phyloP scores from a whole-genome alignment of 2,113 vertebrate genomes.

The Setophaga coronata region DNA sequence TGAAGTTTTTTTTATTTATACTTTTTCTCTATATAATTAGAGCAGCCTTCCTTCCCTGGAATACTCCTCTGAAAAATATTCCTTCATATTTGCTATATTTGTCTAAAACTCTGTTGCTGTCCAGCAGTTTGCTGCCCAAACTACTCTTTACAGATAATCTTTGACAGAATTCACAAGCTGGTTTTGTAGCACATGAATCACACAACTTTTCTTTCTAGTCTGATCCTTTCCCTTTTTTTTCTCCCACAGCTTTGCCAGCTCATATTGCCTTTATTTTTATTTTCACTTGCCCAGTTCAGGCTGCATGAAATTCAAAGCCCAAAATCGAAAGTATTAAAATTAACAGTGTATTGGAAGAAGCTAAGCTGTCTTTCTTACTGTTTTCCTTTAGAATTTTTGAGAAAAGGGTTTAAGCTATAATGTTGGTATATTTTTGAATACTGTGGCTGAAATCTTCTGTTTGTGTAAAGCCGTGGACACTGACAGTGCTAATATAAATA shows the following conservation, averaged over 20 bases:
- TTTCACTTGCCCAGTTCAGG: not conserved
- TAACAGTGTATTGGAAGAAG: not conserved
- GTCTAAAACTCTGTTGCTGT: not conserved
- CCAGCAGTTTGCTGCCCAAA: not conserved
- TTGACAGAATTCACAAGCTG: not conserved
- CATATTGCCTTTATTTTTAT: not conserved
- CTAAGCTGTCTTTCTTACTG: not conserved
- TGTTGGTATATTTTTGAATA: not conserved
- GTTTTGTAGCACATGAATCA: not conserved
- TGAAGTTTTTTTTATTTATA: not conserved
- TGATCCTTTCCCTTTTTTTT: not conserved
- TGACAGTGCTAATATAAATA: not conserved
- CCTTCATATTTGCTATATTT: not conserved
- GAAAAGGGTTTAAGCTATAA: not conserved
- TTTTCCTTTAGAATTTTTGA: not conserved
- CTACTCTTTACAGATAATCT: not conserved
- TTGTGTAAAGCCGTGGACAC: not conserved
- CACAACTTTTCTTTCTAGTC: not conserved
- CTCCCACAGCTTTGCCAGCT: not conserved
- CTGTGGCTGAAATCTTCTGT: not conserved
- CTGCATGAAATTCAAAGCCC: not conserved
- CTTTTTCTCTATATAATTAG: not conserved
- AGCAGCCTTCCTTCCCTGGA: not conserved
- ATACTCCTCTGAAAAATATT: not conserved
- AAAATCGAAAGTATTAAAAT: not conserved